Evolutionary conservation across 1,140 invertebrate genomes (phyloP).

Genomic region (Zeugodacus cucurbitae): DNA sequence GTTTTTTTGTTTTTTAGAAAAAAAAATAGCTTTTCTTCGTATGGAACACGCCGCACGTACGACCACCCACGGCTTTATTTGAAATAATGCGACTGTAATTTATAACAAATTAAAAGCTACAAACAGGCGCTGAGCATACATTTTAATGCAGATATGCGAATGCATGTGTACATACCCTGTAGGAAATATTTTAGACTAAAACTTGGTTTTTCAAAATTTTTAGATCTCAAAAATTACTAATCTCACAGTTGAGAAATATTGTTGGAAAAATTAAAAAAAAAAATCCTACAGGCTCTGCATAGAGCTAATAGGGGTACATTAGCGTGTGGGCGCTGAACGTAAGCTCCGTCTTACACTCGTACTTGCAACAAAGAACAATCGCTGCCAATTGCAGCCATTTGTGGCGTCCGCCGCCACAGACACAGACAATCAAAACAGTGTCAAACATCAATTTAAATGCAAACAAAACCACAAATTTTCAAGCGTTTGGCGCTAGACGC

Average conservation of each 20-base stretch:
- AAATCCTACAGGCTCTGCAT: neutral
- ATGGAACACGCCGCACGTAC: neutral
- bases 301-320: neutral
- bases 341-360: neutral
- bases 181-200: neutral
- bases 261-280: no score
- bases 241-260: no score
- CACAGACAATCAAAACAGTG: conserved; percentile 13
- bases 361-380: neutral
- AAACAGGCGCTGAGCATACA: neutral
- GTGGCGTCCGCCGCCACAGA: neutral
- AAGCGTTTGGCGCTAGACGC: neutral
- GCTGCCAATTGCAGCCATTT: neutral
- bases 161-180: neutral
- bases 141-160: neutral
- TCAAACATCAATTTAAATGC: conserved; percentile 31
- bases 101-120: conserved; percentile 31
- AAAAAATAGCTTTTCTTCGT: neutral
- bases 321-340: neutral
- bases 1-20: neutral
- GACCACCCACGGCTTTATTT: neutral
- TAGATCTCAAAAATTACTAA: no score
- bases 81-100: neutral
- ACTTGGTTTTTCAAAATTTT: neutral
- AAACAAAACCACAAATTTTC: neutral